These are phyloP conservation scores for Andrena trimmerana DNA, from an alignment of 2,888 invertebrate genomes.

Conservation along the genomic window DNA sequence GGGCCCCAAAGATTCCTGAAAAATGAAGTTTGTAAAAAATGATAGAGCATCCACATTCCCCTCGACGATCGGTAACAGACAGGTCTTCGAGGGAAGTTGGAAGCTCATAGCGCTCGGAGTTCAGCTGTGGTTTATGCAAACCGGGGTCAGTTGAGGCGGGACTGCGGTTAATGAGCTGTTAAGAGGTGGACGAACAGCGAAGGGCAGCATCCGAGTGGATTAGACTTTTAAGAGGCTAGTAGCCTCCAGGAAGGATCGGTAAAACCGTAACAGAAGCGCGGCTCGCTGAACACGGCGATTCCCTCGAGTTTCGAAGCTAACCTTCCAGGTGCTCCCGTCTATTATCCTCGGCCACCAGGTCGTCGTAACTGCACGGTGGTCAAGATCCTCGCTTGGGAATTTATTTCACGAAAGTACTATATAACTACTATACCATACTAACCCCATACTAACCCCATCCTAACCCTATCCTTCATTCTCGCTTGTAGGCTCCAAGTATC, in stretches of 20 bases:
- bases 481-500: too few relatives aligned
- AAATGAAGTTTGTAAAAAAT: not conserved
- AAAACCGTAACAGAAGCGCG: constrained; percentile 41
- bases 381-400: constrained; percentile 41
- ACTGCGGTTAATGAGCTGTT: constrained; percentile 77
- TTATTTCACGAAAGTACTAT: not conserved
- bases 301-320: constrained; percentile 43
- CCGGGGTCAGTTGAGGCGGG: constrained; percentile 64
- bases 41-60: constrained; percentile 1
- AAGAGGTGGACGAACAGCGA: constrained; percentile 65
- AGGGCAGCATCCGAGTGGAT: constrained; percentile 53
- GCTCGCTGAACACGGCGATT: constrained; percentile 38
- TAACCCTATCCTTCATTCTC: too few relatives aligned
- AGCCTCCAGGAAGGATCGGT: constrained; percentile 33
- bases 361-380: constrained; percentile 57
- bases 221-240: constrained; percentile 39
- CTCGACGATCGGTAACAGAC: constrained; percentile 2
- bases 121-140: constrained; percentile 60
- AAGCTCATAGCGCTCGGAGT: constrained; percentile 19
- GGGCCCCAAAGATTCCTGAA: too few relatives aligned
- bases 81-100: constrained; percentile 46
- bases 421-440: too few relatives aligned
- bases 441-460: too few relatives aligned
- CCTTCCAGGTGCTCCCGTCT: constrained; percentile 57
- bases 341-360: constrained; percentile 57